Conservation (phyloP, 2,888 invertebrate species). For the Troglohyphantes excavatus region DNA sequence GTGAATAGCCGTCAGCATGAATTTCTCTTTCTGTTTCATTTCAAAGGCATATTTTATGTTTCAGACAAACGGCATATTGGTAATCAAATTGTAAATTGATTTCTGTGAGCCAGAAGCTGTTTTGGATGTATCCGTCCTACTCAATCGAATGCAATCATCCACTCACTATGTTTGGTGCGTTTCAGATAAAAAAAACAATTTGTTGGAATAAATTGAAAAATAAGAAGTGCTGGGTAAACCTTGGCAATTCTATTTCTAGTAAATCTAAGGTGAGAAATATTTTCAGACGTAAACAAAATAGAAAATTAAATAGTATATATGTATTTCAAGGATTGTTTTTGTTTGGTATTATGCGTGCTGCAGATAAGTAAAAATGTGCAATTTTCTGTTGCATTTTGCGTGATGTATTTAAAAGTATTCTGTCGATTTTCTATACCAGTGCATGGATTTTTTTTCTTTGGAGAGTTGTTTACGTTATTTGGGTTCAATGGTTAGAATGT, state of each 20-base stretch:
- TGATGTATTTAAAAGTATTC: no score
- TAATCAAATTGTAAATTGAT: constrained; percentile 6
- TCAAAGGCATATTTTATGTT: not conserved
- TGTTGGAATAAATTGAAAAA: constrained; percentile 5
- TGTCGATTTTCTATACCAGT: no score
- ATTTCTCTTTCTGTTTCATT: not conserved
- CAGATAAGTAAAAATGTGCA: no score
- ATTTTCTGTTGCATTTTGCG: no score
- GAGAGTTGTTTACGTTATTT: no score
- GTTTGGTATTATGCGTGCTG: no score
- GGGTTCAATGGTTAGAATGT: no score
- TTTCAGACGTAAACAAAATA: not conserved
- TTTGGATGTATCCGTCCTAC: not conserved
- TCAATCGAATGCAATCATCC: not conserved
- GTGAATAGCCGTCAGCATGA: not conserved
- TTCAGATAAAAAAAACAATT: not conserved
- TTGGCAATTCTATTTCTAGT: not conserved
- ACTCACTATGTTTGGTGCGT: not conserved
- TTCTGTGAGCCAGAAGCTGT: not conserved
- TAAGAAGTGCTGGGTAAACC: not conserved
- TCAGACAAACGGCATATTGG: not conserved
- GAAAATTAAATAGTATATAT: not conserved
- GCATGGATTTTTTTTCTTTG: no score
- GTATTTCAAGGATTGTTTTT: not conserved
- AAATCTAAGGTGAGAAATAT: not conserved